Conservation (phyloP, 2,113 vertebrate genomes). For the Cynopterus brachyotis region DNA sequence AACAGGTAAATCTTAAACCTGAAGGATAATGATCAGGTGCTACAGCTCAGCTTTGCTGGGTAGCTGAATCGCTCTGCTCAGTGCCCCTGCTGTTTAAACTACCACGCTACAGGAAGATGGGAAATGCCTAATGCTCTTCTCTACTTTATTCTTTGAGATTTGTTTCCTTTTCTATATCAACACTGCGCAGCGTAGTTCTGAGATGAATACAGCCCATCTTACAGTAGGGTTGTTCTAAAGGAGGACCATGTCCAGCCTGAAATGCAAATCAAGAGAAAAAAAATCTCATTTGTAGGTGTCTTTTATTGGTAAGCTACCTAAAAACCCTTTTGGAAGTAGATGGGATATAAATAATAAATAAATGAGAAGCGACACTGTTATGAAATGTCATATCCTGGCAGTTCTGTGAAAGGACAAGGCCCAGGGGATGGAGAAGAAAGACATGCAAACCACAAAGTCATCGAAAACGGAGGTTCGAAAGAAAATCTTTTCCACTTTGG, state of each 20-base stretch:
- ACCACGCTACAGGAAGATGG: slow-evolving; percentile 37
- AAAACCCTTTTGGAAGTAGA: slow-evolving; percentile 41
- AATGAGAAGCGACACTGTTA: slow-evolving; percentile 50
- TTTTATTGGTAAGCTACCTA: slow-evolving; percentile 2
- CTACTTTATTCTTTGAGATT: not conserved
- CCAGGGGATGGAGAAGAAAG: slow-evolving; percentile 34
- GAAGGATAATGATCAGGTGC: slow-evolving; percentile 62
- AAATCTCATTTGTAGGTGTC: not conserved
- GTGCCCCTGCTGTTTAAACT: slow-evolving; percentile 63
- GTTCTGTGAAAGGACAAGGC: slow-evolving; percentile 40
- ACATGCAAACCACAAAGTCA: not conserved
- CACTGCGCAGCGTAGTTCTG: not conserved
- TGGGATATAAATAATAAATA: slow-evolving; percentile 71
- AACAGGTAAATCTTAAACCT: slow-evolving; percentile 72
- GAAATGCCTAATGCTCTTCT: not conserved
- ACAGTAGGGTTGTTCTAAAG: not conserved
- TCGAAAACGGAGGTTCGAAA: not conserved
- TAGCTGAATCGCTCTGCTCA: not conserved
- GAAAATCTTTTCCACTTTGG: slow-evolving; percentile 13
- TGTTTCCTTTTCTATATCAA: not conserved
- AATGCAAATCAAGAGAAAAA: not conserved
- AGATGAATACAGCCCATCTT: not conserved
- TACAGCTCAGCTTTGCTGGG: not conserved
- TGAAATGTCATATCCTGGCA: slow-evolving; percentile 55
- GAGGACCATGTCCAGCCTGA: not conserved